Conservation (phyloP, 37 sponge, comb jelly and placozoan genomes). For the Haliclona indistincta region DNA sequence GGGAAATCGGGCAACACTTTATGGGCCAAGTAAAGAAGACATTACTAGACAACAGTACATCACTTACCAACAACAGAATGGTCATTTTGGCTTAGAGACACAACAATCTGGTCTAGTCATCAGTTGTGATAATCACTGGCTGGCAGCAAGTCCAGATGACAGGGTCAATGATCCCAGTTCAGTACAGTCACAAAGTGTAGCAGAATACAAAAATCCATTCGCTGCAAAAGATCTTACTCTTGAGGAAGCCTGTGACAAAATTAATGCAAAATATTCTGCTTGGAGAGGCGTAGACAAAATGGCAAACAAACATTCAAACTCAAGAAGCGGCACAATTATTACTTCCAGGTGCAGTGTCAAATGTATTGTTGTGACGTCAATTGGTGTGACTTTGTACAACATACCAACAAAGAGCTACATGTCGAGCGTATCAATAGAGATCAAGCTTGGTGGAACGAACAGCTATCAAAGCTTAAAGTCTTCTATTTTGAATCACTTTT, state of each 20-base stretch:
- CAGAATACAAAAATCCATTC: slow-evolving; percentile 37
- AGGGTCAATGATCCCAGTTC: slow-evolving; percentile 30
- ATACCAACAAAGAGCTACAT: no score
- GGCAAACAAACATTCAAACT: not conserved
- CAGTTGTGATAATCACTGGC: slow-evolving; percentile 19
- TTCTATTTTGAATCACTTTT: not conserved
- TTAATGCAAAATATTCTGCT: slow-evolving; percentile 15
- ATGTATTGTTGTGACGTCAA: no score
- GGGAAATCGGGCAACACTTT: slow-evolving; percentile 31
- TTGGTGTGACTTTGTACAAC: no score
- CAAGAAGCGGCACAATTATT: not conserved
- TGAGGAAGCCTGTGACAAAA: slow-evolving; percentile 10
- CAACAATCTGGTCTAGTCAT: slow-evolving; percentile 1
- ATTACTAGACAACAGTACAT: slow-evolving; percentile 11
- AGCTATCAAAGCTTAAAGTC: no score
- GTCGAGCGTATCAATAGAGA: no score
- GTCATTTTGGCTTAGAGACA: slow-evolving; percentile 5
- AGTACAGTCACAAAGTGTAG: slow-evolving; percentile 5
- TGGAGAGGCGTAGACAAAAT: not conserved
- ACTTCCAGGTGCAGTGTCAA: no score
- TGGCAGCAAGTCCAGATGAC: slow-evolving; percentile 47
- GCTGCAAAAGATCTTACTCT: slow-evolving; percentile 21
- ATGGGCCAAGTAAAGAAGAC: slow-evolving; percentile 14
- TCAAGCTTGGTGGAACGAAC: no score
- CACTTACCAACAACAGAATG: slow-evolving; percentile 10